phyloP scores from a whole-genome alignment of 2,113 vertebrate species.

The Pseudorectes ferrugineus region DNA sequence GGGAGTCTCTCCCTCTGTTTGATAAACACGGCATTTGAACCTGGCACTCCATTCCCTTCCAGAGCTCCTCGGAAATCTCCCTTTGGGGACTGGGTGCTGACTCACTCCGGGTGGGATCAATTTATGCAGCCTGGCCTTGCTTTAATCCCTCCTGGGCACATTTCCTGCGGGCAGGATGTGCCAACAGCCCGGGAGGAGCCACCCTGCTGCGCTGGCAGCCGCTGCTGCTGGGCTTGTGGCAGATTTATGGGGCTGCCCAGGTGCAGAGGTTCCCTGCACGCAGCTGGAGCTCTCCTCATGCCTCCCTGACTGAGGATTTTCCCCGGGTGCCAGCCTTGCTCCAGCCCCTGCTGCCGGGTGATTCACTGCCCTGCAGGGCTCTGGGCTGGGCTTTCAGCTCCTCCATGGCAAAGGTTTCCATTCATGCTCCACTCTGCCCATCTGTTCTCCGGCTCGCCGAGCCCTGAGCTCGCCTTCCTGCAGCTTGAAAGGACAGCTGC shows the following conservation, averaged over 20 bases:
- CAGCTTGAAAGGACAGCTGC: background rate
- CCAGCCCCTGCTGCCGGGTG: background rate
- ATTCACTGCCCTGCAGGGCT: background rate
- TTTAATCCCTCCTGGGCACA: background rate
- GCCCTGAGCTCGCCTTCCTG: background rate
- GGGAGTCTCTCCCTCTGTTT: background rate
- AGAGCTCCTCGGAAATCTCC: background rate
- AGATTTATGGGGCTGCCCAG: background rate
- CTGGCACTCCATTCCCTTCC: background rate
- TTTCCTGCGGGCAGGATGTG: background rate
- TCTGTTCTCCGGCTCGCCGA: background rate
- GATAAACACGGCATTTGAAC: background rate
- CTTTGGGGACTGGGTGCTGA: background rate
- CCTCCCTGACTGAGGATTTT: background rate
- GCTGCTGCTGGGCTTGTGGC: background rate
- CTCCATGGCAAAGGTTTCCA: background rate
- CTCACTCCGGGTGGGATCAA: background rate
- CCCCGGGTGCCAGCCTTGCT: background rate
- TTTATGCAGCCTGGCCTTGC: background rate
- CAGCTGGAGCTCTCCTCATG: constrained; percentile 2
- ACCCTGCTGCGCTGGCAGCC: background rate
- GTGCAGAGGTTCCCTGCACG: background rate
- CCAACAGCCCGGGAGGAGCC: background rate
- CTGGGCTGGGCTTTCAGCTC: background rate
- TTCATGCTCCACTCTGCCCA: background rate